Evolutionary conservation across 1,140 invertebrate species (phyloP), one percentile per base, ranked within the genome.

Genomic region (Nomia melanderi): DNA sequence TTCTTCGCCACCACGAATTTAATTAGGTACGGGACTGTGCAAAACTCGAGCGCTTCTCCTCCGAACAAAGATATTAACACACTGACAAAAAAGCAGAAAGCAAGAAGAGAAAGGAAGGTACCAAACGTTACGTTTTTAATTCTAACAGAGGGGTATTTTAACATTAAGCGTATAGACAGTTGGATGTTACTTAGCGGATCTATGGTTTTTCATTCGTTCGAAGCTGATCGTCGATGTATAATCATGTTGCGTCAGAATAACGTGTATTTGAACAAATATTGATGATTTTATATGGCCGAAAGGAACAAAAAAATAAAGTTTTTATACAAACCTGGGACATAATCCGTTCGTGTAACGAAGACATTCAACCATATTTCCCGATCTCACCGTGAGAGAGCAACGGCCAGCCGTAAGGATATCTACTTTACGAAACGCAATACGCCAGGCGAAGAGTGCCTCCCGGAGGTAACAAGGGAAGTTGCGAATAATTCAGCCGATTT

Each of bases 281-380:
- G 79, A 78, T 83, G 78, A 83, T 83, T 84, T 84, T 84, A 83
- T 84, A 84, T 84, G 82, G 72, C 67, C 72, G 47, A 80, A 66
- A 50, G n/a, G n/a, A 44, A 44, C 41, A 47, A 20, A 47, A 70
- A 80, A 84, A 80, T 84, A 83, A 83, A 77, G 65, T 79, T 84
- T 84, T 84, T 84, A 64, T 83, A 84, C 44, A 77, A 83, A 84
- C 54, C 33, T 50, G 47, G 47, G 47, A n/a, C 20, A n/a, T 50
- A 50, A 50, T 50, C 47, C 47, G 20, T n/a, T 50, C 7, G 20
- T 50, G 47, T n/a, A 7, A n/a, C 47, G 47, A 50, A n/a, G 47
- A n/a, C 6, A n/a, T 9, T 50, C 20, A 50, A 50, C 47, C 47
- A 50, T 50, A 50, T n/a, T 50, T 50, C n/a, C n/a, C 47, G 20